These are phyloP conservation scores for Ophioderma brevispina DNA, from an alignment of 35 echinoderm and acorn worm species.

Conservation along the genomic window DNA sequence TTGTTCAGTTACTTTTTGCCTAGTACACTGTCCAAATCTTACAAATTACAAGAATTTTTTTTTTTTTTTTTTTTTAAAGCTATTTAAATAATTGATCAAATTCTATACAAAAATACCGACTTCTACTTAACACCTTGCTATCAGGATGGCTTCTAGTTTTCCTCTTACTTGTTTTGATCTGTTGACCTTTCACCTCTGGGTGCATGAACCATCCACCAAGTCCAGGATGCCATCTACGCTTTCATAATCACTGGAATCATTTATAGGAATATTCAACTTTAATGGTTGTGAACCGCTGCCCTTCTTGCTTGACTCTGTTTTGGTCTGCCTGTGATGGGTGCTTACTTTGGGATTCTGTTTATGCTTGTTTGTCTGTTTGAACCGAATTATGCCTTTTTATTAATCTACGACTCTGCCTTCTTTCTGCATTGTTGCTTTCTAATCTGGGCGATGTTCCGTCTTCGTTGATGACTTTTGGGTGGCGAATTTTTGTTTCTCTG, in stretches of 20 bases:
- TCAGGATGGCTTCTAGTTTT: not conserved
- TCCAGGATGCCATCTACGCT: not conserved
- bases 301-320: not conserved
- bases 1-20: too few species aligned
- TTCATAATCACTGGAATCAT: not conserved
- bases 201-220: not conserved
- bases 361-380: not conserved
- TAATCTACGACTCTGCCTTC: not conserved
- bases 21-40: too few species aligned
- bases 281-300: not conserved
- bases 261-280: not conserved
- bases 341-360: not conserved
- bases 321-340: not conserved
- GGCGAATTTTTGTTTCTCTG: not conserved
- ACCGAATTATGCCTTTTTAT: not conserved
- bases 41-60: too few species aligned
- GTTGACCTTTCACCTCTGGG: not conserved
- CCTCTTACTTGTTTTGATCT: not conserved
- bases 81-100: too few species aligned
- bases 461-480: not conserved
- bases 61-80: too few species aligned
- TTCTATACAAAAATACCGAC: too few species aligned
- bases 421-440: not conserved
- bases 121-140: slow-evolving; percentile 5
- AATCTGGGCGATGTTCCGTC: not conserved